phyloP scores from a whole-genome alignment of 2,888 invertebrate genomes.

The Cotesia congregata region DNA sequence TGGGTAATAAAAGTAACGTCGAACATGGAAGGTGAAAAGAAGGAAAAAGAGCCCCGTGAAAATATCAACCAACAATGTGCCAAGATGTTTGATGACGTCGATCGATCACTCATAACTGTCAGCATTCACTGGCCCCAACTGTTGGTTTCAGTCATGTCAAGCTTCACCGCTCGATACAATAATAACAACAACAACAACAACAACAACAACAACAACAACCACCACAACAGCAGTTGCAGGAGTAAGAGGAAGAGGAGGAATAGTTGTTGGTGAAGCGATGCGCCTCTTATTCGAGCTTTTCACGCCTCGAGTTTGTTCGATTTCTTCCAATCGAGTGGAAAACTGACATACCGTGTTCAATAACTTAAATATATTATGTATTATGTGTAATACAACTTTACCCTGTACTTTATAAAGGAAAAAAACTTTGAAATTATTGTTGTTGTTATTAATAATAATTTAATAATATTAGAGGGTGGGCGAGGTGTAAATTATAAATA shows the following conservation, averaged over 20 bases:
- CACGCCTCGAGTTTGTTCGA: not conserved
- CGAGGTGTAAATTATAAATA: constrained; percentile 3
- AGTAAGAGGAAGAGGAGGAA: too few species aligned
- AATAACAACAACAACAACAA: not conserved
- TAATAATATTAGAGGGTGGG: not conserved
- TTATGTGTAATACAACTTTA: too few species aligned
- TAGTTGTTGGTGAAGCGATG: not conserved
- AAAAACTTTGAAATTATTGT: not conserved
- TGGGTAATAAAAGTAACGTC: constrained; percentile 42
- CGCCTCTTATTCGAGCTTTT: not conserved
- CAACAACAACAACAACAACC: not conserved
- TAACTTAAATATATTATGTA: not conserved
- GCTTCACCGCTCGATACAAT: constrained; percentile 18
- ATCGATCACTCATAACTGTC: constrained; percentile 46
- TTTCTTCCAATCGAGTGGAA: constrained; percentile 18
- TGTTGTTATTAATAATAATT: not conserved
- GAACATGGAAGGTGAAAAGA: too few species aligned
- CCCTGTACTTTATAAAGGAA: too few species aligned
- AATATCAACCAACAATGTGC: constrained; percentile 44
- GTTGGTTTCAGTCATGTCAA: constrained; percentile 28
- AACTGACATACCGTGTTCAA: constrained; percentile 13
- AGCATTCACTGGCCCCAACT: constrained; percentile 23
- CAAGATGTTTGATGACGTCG: constrained; percentile 47
- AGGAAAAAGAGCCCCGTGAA: not conserved
- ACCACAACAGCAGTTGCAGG: not conserved